Base-by-base conservation (phyloP, 2,888 invertebrate species). In the Cheilosia vernalis region DNA sequence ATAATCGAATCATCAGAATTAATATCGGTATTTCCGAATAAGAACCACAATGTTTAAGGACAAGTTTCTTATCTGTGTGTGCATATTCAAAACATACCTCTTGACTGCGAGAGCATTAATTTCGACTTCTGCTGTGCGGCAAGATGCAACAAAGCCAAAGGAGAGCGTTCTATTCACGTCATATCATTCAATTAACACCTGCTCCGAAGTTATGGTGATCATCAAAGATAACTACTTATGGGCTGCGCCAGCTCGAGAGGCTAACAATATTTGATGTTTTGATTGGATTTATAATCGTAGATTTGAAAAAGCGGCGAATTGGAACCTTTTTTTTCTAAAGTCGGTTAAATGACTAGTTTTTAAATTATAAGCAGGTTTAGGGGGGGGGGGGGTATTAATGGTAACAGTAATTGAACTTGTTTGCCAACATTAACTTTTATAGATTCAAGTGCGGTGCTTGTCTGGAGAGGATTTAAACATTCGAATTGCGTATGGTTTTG, bases 181-280 rank as follows among this genome's bases (percentile, higher is more conserved):
- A 80, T 80, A 70, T 74, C 80, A 84, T 84, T 84, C 85, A 85
- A 85, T 85, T 85, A 85, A 81, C 85, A 85, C 85, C 85, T 85
- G 85, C 85, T 67, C 63, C 17, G 27, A n/a, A 61, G 70, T 37
- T 61, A 60, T 60, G 85, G 72, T 60, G 72, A 81, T 81, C 67
- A 72, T 81, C 72, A 77, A 40, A 85, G 76, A 77, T 85, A 85
- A 81, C 80, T 81, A 76, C 74, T 84, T 64, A 58, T 77, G 66
- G 76, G 76, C 42, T 72, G 51, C 67, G 66, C 63, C 78, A 17
- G 17, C 44, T 67, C 40, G 44, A 63, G 55, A 33, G 15, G 61
- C 58, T 24, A 72, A 72, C 55, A 64, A 70, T 61, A 67, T 76
- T 85, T 80, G 76, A 85, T 85, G 85, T 85, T 85, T 81, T 85